Conservation (phyloP, 1,140 invertebrate species). For the Amyelois transitella region DNA sequence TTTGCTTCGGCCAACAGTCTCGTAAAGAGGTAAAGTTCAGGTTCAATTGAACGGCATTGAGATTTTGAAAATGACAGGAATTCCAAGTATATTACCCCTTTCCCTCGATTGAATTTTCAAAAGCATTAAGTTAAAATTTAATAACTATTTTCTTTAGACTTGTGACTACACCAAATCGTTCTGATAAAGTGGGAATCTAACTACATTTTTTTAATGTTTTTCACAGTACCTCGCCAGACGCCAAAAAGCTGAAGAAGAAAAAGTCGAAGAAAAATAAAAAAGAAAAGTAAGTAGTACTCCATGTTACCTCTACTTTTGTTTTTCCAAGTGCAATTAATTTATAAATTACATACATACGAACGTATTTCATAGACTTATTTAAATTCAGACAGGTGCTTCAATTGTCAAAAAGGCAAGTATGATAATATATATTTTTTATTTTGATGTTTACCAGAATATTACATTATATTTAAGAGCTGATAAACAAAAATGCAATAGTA, state of each 20-base stretch:
- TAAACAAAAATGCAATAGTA: too few relatives aligned
- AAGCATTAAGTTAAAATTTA: too few relatives aligned
- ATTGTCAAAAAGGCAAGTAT: slow-evolving; percentile 62
- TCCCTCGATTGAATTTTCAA: too few relatives aligned
- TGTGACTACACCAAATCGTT: too few relatives aligned
- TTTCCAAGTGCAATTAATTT: neutral
- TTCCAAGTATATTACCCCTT: too few relatives aligned
- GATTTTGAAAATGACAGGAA: too few relatives aligned
- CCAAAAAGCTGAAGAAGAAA: slow-evolving; percentile 80
- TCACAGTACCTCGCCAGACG: slow-evolving; percentile 77
- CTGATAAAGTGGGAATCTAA: neutral
- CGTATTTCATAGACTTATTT: slow-evolving; percentile 29
- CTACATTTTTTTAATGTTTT: slow-evolving; percentile 32
- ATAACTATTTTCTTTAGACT: too few relatives aligned
- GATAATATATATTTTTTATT: slow-evolving; percentile 11
- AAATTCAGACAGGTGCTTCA: slow-evolving; percentile 59
- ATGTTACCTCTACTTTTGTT: neutral
- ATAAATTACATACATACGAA: neutral
- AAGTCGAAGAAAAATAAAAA: slow-evolving; percentile 82
- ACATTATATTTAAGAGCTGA: too few relatives aligned
- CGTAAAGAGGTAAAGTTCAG: too few relatives aligned
- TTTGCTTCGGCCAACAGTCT: too few relatives aligned
- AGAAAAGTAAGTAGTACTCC: slow-evolving; percentile 75
- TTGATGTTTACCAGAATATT: too few relatives aligned
- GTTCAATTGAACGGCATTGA: too few relatives aligned